Conservation (phyloP, 1,140 invertebrate species). For the Oedothorax gibbosus region DNA sequence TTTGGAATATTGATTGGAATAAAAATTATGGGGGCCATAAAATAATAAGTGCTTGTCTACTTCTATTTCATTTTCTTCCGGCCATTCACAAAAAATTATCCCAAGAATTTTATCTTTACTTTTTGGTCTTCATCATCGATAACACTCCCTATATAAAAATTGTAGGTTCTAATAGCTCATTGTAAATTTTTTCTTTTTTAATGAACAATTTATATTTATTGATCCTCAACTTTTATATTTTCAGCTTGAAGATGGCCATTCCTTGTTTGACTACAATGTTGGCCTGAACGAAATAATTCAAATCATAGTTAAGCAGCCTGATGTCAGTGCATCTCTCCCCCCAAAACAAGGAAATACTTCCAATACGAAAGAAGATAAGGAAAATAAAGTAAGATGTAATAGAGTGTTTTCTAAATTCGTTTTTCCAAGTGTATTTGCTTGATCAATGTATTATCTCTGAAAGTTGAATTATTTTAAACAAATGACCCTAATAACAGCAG, state of each 20-base stretch:
- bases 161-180: not conserved
- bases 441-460: not conserved
- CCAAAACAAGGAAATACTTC: not conserved
- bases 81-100: no score
- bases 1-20: no score
- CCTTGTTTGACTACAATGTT: constrained; percentile 82
- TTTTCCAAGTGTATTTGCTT: not conserved
- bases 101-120: not conserved
- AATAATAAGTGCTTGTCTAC: no score
- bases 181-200: not conserved
- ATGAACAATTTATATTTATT: not conserved
- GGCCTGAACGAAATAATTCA: constrained; percentile 84
- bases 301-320: constrained; percentile 72
- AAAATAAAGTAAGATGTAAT: constrained; percentile 58
- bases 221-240: constrained; percentile 62
- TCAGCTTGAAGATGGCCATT: constrained; percentile 80
- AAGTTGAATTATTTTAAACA: not conserved
- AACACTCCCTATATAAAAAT: not conserved
- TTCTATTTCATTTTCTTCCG: no score
- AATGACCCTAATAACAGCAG: no score
- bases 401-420: not conserved
- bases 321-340: constrained; percentile 16
- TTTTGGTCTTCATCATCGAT: not conserved
- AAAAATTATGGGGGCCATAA: no score
- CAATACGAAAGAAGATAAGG: constrained; percentile 15